These are phyloP conservation scores for Ifrita kowaldi DNA, from an alignment of 2,113 vertebrate genomes.

Conservation along the genomic window DNA sequence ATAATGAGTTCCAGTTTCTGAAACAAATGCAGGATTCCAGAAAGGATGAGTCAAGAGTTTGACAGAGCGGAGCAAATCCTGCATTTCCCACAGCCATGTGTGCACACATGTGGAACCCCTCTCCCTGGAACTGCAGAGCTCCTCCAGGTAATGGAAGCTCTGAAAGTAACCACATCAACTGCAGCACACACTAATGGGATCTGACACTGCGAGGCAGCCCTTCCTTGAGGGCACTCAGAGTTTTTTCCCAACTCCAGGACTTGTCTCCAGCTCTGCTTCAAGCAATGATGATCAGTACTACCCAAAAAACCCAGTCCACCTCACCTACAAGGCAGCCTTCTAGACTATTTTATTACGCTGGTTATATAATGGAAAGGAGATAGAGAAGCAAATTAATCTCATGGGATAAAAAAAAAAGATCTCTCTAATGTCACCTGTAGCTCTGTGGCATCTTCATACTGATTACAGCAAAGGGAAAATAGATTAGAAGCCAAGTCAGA, in stretches of 20 bases:
- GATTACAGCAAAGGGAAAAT: not conserved
- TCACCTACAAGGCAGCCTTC: not conserved
- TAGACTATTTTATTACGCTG: not conserved
- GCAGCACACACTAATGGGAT: not conserved
- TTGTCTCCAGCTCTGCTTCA: not conserved
- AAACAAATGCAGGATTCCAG: not conserved
- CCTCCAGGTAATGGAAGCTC: not conserved
- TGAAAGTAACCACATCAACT: fast-evolving
- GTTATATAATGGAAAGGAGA: not conserved
- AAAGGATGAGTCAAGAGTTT: fast-evolving
- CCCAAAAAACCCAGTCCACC: not conserved
- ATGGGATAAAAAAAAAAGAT: slow-evolving; percentile 1
- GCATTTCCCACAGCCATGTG: not conserved
- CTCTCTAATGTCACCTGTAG: slow-evolving; percentile 21
- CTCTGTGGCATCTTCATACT: not conserved
- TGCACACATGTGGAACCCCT: fast-evolving
- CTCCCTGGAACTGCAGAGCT: not conserved
- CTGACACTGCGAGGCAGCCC: not conserved
- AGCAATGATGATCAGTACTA: not conserved
- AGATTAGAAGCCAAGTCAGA: not conserved
- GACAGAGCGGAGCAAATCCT: fast-evolving
- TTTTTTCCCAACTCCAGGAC: not conserved
- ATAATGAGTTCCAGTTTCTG: not conserved
- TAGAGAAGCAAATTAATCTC: not conserved
- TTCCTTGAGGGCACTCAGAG: not conserved